Base-by-base conservation (phyloP, 2,113 vertebrate genomes). In the Peromyscus leucopus region DNA sequence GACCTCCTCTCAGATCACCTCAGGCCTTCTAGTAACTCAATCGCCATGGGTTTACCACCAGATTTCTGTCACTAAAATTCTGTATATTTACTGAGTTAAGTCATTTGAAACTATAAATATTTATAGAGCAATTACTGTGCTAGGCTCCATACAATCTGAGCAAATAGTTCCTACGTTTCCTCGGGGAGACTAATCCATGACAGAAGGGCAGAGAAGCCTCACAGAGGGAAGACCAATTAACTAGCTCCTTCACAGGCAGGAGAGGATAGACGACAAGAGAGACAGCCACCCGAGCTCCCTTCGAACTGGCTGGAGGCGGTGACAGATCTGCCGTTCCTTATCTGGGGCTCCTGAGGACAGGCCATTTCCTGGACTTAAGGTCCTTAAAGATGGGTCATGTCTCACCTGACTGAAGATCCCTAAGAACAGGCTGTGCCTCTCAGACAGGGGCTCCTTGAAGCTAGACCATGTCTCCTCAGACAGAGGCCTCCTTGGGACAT, bases 71-170 rank as follows among this genome's bases (percentile, higher is more conserved):
- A 61, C 10, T 13, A 63, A 55, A 42, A 33, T 71, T 76, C 17
- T 69, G 19, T 21, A 15, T 31, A 75, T 76, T 92, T 59, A 75
- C 36, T 46, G 31, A 67, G 71, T 91, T 67, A 65, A 67, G 42
- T 86, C 63, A 48, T 69, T 67, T 33, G 61, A 86, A 61, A 33
- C 26, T 61, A n/a, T 71, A 80, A 28, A n/a, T 89, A 90, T 71
- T 85, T 71, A 80, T 42, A 61, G 51, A 92, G 42, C 26, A 51
- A 12, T 61, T 91, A 82, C 59, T 82, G 51, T 46, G 33, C 51
- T 89, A 72, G 55, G 78, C 36, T 36, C 92, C 24, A 89, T 74
- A 76, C 86, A 31, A 48, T 71, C 86, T 89, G 89, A 61, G 67
- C 61, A 74, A 75, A 74, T 1, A 21, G 59, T 65, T 55, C 24